Evolutionary conservation across 1,140 invertebrate species (phyloP).

Genomic region (Drosophila serrata): DNA sequence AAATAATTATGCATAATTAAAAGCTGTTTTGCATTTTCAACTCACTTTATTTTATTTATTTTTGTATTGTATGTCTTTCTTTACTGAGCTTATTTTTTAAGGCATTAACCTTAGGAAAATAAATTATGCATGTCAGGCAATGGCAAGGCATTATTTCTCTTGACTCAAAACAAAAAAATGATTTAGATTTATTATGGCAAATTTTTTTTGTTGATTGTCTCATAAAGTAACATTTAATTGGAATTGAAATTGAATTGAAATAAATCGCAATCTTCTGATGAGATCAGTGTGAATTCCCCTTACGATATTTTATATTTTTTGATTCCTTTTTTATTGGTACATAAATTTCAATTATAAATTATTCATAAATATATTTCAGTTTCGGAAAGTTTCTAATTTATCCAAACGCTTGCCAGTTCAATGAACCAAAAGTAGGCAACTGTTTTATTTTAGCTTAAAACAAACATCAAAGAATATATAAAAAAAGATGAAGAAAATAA

Average conservation of each 20-base stretch:
- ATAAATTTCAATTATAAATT: conserved; percentile 49
- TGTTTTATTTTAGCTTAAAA: conserved; percentile 66
- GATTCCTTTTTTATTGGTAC: conserved; percentile 22
- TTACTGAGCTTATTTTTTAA: conserved; percentile 18
- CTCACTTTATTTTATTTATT: conserved; percentile 13
- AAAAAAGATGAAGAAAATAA: background rate
- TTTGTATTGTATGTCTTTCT: background rate
- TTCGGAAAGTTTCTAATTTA: conserved; percentile 27
- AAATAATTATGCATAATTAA: conserved; percentile 78
- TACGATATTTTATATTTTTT: conserved; percentile 2
- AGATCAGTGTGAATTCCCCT: conserved; percentile 45
- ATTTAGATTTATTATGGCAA: conserved; percentile 41
- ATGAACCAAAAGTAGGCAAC: conserved; percentile 80
- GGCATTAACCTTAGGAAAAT: conserved; percentile 57
- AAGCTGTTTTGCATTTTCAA: conserved; percentile 59
- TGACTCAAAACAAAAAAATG: conserved; percentile 25
- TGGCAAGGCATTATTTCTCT: conserved; percentile 25
- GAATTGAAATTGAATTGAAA: conserved; percentile 44
- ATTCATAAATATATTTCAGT: conserved; percentile 26
- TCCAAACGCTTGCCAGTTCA: conserved; percentile 41
- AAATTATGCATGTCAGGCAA: conserved; percentile 61
- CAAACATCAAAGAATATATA: conserved; percentile 16
- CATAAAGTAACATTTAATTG: conserved; percentile 67
- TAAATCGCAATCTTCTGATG: conserved; percentile 37
- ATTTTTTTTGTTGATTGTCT: conserved; percentile 23